Base-by-base conservation (phyloP, 2,888 invertebrate species). In the Amphiduros pacificus region DNA sequence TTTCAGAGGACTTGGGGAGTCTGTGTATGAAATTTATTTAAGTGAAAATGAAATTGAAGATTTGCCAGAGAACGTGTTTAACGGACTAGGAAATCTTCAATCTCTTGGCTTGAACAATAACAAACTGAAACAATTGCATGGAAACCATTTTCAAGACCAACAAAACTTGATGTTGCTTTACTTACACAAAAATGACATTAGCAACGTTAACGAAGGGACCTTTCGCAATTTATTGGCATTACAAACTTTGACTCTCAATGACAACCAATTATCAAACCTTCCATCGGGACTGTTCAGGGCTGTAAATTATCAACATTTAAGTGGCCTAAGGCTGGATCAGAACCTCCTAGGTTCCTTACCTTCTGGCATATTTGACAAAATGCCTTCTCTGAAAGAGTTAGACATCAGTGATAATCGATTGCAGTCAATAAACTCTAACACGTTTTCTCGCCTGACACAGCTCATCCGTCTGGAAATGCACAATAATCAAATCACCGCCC, bases 301-400 rank as follows among this genome's bases (percentile, higher is more conserved):
- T 22, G 44, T 44, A 44, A 44, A n/a, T 20, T 22, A 11, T n/a
- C 20, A 5, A 44, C 20, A 44, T 22, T 44, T 44, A 5, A 22
- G 44, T n/a, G 22, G 6, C 44, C 22, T 44, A 44, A 44, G 22
- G 22, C n/a, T 44, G 6, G 22, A 44, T 44, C 20, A 22, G 22
- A 44, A 44, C 44, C 6, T 6, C 22, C n/a, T 44, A 6, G 20
- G n/a, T 5, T 9, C 5, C 6, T 4, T 44, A 4, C 6, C 6
- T n/a, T 44, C 44, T 44, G 44, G 44, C n/a, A 44, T 44, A n/a
- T 44, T 44, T 44, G 44, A 44, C 44, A n/a, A 44, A 44, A n/a
- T 22, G n/a, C 6, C 20, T 20, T 5, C n/a, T 22, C n/a, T 44
- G 6, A 44, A 22, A 5, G 22, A 20, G 6, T 22, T 44, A 4